These are phyloP conservation scores for Cyprinus carpio DNA, from an alignment of 2,113 vertebrate species.

Conservation along the genomic window DNA sequence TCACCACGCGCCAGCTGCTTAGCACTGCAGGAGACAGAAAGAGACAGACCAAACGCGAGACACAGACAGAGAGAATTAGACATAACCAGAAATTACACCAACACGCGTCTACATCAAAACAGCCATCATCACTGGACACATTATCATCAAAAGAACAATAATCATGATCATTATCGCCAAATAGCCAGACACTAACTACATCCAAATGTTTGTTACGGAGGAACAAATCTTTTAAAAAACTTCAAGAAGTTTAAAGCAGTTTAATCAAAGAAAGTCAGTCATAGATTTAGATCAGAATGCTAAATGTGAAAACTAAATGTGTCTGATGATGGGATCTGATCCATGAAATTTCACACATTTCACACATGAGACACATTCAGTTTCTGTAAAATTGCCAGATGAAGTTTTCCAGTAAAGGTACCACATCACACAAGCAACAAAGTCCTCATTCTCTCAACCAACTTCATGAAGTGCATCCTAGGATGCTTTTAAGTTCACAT, in stretches of 20 bases:
- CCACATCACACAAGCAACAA: neutral
- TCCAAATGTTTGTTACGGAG: too few relatives aligned
- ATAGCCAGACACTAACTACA: too few relatives aligned
- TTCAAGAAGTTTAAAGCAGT: neutral
- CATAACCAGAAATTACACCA: neutral
- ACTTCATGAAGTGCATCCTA: neutral
- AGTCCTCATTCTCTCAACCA: neutral
- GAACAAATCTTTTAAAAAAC: too few relatives aligned
- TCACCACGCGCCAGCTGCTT: constrained; percentile 91
- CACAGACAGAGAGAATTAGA: constrained; percentile 8
- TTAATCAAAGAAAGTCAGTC: neutral
- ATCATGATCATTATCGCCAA: neutral
- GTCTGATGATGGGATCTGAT: neutral
- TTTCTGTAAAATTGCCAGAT: neutral
- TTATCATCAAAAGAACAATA: neutral
- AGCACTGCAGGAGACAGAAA: constrained; percentile 73
- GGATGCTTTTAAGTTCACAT: neutral
- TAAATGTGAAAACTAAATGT: neutral
- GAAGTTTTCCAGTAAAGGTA: neutral
- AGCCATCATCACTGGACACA: neutral
- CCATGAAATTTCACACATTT: neutral
- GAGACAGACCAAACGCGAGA: neutral
- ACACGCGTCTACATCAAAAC: neutral
- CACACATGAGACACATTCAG: neutral
- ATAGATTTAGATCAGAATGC: neutral